A percentile compares a stretch with the other conserved stretches of the same genome.
Evolutionary conservation across 1,140 invertebrate species (phyloP).

Genomic region (Diachasmimorpha longicaudata): DNA sequence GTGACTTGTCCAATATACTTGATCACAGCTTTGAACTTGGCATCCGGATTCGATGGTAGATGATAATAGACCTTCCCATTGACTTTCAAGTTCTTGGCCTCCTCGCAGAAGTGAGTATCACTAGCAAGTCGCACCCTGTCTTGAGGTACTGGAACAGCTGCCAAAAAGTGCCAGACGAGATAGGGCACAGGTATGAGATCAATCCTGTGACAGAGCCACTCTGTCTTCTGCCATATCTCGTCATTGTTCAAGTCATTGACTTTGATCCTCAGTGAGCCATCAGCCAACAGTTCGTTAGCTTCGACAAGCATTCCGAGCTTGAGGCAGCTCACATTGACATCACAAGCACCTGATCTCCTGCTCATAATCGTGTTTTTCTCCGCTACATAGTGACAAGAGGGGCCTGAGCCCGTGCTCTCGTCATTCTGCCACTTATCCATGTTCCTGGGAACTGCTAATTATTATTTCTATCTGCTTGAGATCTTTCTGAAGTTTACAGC

Average conservation of each 20-base stretch:
- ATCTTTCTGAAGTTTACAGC: not conserved
- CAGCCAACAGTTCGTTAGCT: slow-evolving; percentile 36
- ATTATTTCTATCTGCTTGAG: not conserved
- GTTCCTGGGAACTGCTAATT: not conserved
- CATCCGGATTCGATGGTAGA: slow-evolving; percentile 19
- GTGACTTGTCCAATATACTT: slow-evolving; percentile 64
- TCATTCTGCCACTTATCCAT: slow-evolving; percentile 26
- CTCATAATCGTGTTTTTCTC: slow-evolving; percentile 41
- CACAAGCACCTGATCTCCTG: slow-evolving; percentile 41
- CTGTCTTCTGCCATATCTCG: slow-evolving; percentile 46
- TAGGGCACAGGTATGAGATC: slow-evolving; percentile 48
- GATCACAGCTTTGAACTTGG: slow-evolving; percentile 51
- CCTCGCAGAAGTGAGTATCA: slow-evolving; percentile 56
- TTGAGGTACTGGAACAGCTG: slow-evolving; percentile 57
- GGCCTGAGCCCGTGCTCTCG: slow-evolving; percentile 3
- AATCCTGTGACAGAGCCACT: slow-evolving; percentile 49
- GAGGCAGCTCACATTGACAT: slow-evolving; percentile 40
- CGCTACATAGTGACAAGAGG: slow-evolving; percentile 40
- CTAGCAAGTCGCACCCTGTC: slow-evolving; percentile 61
- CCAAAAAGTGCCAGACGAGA: slow-evolving; percentile 61
- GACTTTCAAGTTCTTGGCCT: slow-evolving; percentile 51
- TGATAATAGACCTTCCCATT: slow-evolving; percentile 45
- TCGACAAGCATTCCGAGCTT: slow-evolving; percentile 46
- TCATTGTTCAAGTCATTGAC: slow-evolving; percentile 36
- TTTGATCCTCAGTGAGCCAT: slow-evolving; percentile 35